A percentile compares a stretch with the other conserved stretches of the same genome.
phyloP scores from a whole-genome alignment of 2,113 vertebrate genomes.

The Cacatua alba region DNA sequence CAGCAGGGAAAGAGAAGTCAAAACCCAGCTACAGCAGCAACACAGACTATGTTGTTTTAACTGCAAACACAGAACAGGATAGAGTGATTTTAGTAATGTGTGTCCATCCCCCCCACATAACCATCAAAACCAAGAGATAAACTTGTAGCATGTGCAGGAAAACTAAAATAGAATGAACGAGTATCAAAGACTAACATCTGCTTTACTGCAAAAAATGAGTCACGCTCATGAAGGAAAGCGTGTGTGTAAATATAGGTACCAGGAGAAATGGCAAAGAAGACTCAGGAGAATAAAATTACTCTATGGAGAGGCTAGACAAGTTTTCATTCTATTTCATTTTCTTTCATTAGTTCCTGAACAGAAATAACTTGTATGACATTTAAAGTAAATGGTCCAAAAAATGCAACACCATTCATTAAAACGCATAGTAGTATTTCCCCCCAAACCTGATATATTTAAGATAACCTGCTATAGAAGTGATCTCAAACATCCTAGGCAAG shows the following conservation, averaged over 20 bases:
- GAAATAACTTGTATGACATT: background rate
- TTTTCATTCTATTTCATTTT: background rate
- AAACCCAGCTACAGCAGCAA: background rate
- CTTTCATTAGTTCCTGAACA: background rate
- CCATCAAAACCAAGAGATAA: background rate
- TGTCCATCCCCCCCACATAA: background rate
- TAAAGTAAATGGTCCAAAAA: background rate
- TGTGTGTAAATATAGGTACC: background rate
- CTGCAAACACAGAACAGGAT: background rate
- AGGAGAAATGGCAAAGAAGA: background rate
- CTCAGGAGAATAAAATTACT: background rate
- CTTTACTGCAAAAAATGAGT: background rate
- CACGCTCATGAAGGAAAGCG: background rate
- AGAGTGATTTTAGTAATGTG: background rate
- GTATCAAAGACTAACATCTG: background rate
- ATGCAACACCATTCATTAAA: background rate
- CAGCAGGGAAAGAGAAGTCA: background rate
- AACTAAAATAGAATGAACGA: background rate
- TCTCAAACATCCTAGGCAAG: background rate
- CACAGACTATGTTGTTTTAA: background rate
- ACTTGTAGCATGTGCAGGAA: background rate
- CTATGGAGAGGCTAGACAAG: background rate
- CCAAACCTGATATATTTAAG: background rate
- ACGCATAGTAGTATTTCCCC: background rate
- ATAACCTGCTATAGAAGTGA: background rate